Base-by-base conservation (phyloP, 2,113 vertebrate genomes). In the Myocastor coypus region DNA sequence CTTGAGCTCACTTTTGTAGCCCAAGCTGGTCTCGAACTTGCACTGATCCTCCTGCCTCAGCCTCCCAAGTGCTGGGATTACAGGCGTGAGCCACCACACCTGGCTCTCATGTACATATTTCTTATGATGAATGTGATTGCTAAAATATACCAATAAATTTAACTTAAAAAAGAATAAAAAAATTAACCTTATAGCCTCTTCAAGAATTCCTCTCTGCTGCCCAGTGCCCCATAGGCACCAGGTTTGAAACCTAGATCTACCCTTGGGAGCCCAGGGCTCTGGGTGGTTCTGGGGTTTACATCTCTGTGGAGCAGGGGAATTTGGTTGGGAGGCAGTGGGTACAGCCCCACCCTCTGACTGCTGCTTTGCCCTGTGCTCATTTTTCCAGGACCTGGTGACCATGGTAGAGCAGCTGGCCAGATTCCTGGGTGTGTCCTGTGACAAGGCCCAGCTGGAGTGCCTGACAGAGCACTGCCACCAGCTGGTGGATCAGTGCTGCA, bases 401-500 rank as follows among this genome's bases (percentile, higher is more conserved):
- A 98, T 99, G 98, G 99, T 99, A 97, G 99, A 99, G 96, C 99
- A 99, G 96, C 97, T 99, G 97, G 99, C 99, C 59, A 98, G 99
- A 13, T 99, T 99, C 97, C 98, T 99, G 91, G 99, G 99, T 7
- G 99, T 99, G 91, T 98, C 99, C 9, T 99, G 99, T n/a, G 99
- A 99, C 98, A 99, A 99, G 98, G 98, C 99, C 69, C 99, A 99
- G 98, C 91, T 99, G 98, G 99, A 99, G 97, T 97, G 98, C 73
- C 98, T 99, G 98, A 99, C 98, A 61, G 99, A 99, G 96, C 99
- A 99, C 98, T 99, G 99, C 97, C 99, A 99, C 97, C 99, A 99
- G 92, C 99, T 99, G 81, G 99, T 99, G 3, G 99, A 99, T 96
- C 99, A 99, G 97, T 99, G 99, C 98, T 99, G 99, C 97, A 99